A percentile compares a stretch with the other conserved stretches of the same genome.
Evolutionary conservation across 2,113 vertebrate species (phyloP).

Genomic region (Panthera leo): DNA sequence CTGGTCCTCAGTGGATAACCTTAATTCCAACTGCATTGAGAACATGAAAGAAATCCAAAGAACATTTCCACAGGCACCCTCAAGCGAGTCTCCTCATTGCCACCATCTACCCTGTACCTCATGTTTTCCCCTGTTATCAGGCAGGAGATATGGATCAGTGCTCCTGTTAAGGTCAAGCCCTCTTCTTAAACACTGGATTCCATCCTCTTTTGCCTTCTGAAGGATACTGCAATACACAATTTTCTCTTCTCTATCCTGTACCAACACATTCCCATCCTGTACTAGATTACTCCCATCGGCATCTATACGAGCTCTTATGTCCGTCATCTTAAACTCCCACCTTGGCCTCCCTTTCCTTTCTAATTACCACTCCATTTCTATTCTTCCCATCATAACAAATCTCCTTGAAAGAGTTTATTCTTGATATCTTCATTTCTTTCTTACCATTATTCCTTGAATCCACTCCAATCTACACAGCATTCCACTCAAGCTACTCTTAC

Average conservation of each 20-base stretch:
- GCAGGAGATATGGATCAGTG: background rate
- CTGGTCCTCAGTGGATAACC: background rate
- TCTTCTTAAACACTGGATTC: background rate
- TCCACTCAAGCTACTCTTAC: background rate
- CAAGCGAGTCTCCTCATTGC: background rate
- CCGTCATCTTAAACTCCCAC: background rate
- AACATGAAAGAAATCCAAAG: background rate
- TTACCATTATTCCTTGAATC: background rate
- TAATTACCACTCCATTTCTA: background rate
- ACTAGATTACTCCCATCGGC: background rate
- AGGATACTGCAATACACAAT: background rate
- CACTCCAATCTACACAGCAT: background rate
- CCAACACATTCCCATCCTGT: background rate
- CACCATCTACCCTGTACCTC: background rate
- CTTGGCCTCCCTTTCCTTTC: background rate
- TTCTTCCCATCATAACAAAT: background rate
- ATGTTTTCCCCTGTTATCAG: background rate
- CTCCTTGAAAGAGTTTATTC: background rate
- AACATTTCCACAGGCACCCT: background rate
- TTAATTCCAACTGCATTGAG: background rate
- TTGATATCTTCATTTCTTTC: background rate
- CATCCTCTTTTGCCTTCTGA: background rate
- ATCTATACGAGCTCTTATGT: background rate
- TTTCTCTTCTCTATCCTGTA: background rate
- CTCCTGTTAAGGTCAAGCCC: background rate